phyloP scores from a whole-genome alignment of 2,113 vertebrate species.

The Connochaetes taurinus region DNA sequence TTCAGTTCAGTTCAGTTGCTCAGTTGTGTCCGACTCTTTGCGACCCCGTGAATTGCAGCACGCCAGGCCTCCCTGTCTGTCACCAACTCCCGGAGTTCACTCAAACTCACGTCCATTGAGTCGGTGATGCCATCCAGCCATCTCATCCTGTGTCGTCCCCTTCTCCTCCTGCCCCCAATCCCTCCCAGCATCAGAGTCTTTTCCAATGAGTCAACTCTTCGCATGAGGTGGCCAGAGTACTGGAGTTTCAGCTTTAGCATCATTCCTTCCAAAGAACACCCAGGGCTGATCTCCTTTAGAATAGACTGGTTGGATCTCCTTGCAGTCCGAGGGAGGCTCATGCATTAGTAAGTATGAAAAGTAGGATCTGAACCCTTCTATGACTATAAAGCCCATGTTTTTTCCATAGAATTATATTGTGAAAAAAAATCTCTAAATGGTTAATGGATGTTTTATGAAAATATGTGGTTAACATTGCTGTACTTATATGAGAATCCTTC shows the following conservation, averaged over 20 bases:
- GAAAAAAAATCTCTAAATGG: neutral
- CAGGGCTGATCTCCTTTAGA: too few relatives aligned
- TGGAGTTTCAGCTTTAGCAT: neutral
- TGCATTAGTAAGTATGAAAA: neutral
- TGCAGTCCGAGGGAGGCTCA: neutral
- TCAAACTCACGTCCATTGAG: accelerated
- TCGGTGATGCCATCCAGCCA: neutral
- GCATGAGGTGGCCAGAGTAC: neutral
- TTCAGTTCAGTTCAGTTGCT: neutral
- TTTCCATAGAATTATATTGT: neutral
- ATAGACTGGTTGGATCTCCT: too few relatives aligned
- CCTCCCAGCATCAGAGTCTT: neutral
- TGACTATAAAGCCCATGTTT: neutral
- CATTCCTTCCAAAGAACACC: neutral
- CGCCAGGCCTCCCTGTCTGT: neutral
- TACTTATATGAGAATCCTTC: neutral
- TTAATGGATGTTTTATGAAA: neutral
- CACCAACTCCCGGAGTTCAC: neutral
- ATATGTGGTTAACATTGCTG: constrained; percentile 17
- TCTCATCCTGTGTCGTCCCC: neutral
- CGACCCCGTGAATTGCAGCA: neutral
- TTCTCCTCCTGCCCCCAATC: neutral
- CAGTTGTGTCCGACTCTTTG: neutral
- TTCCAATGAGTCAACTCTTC: neutral
- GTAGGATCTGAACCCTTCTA: neutral